Evolutionary conservation across 2,888 invertebrate genomes (phyloP), one percentile per base, ranked within the genome.

Genomic region (Dysmachus trigonus): DNA sequence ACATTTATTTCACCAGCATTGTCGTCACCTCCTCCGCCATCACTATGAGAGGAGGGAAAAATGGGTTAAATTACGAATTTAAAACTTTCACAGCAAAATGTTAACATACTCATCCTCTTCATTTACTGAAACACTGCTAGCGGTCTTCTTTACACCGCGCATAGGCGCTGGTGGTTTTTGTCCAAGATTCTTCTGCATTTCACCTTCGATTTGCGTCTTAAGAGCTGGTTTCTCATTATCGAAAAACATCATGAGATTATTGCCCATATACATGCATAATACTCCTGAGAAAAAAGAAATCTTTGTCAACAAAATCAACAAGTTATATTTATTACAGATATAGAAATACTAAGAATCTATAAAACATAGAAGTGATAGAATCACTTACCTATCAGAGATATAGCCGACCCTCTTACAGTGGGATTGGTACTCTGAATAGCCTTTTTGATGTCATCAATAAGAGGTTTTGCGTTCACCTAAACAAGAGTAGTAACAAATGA

Each of bases 191-290:
- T 97, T 98, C 87, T 97, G 97, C 89, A 97, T 94, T 91, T 98
- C 98, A 27, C 95, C 93, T 90, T 96, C 96, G 87, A 98, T 97
- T 90, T 96, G 96, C 89, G 97, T 96, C 74, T 95, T 94, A 0
- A 98, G 92, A 0, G 96, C 95, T 0, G 97, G 94, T 90, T 98
- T 98, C 91, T 98, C 98, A 88, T 94, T 94, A 88, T 98, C 98
- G 89, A 98, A 97, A 90, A 96, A 96, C 89, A 94, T 94, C 88
- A 96, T 93, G 1, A 90, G 87, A 1, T 94, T 93, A 15, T 95
- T 94, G 0, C 98, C 98, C 93, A 97, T 95, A 90, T 96, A 97
- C 88, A 98, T 92, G 76, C 97, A 96, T 89, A 98, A 93, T 0
- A 95, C 95, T 0, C 97, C 97, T 1, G 91, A 89, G 18, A 92